Base-by-base conservation (phyloP, 2,797 vertebrate species). In the Oryzias dopingdopingensis region DNA sequence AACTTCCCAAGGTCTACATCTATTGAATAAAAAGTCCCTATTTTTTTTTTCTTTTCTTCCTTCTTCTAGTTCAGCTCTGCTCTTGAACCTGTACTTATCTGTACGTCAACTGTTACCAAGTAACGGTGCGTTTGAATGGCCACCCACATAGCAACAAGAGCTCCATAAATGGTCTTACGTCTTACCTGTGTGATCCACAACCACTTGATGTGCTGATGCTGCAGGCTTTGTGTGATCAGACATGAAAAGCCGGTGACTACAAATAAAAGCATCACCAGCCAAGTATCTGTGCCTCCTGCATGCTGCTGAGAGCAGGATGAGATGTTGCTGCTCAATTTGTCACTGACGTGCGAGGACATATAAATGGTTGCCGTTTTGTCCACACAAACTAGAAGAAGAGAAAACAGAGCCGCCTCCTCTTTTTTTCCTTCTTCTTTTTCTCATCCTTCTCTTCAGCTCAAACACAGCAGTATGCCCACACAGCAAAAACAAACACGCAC, bases 141-240 rank as follows among this genome's bases (percentile, higher is more conserved):
- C 80, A 65, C 80, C 88, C 88, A 87, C 86, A 70, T 84, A 88
- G 84, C 86, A 88, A 86, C 88, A 80, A 51, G 76, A 18, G 4
- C 68, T 63, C 55, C 42, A 50, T 62, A 26, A 59, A 78, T 22
- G 72, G 64, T 63, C 59, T 69, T 23, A 46, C 41, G 54, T 46
- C 14, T 26, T 77, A 77, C 76, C 82, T 75, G 72, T 42, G 42
- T 70, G 62, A 42, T 29, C 54, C 60, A 43, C 44, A 37, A 16
- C 57, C 57, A 48, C 49, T 18, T 8, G 14, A 16, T 59, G 53
- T 1, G 13, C 54, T 66, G 52, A 16, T 40, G 53, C 61, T 58
- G 17, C 54, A 58, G 60, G 59, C 42, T 60, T 43, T 52, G 55
- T 52, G 20, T 53, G 8, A 24, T 43, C 54, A 58, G 32, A 67